Base-by-base conservation (phyloP, 2,113 vertebrate genomes). In the Cottus gobio region DNA sequence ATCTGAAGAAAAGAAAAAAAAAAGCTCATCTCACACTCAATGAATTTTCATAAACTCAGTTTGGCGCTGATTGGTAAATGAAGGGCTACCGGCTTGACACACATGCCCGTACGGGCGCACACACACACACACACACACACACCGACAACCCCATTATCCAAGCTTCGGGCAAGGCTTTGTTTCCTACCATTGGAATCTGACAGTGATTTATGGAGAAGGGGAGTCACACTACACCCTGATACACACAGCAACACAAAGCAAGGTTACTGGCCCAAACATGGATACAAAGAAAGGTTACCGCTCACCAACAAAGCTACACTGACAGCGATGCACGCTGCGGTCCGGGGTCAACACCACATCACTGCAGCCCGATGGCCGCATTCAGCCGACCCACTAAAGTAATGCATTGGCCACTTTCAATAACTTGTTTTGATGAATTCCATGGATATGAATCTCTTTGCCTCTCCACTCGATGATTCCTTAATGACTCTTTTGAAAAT, bases 181-280 rank as follows among this genome's bases (percentile, higher is more conserved):
- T 91, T 91, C 30, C 83, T 89, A 79, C 84, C 74, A 71, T 82
- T 90, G 89, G 85, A 93, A 92, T 93, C 86, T 93, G 92, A 92
- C 92, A 93, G 90, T 93, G 91, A 93, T 93, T 92, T 93, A 93
- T 93, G 93, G 91, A 87, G 80, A 88, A 88, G 79, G 89, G 83
- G 87, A 92, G 91, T 91, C 92, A 80, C 89, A 87, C 88, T 89
- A 91, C 91, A 92, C 86, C 90, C 82, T 79, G 85, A 91, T 80
- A 92, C 88, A 91, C 92, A 93, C 85, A 85, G 75, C 61, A 30
- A 72, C 87, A 93, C 90, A 92, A 92, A 91, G 88, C 88, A 92
- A 92, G 92, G 92, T 94, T 92, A 93, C 83, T 60, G 86, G 88
- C 85, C 91, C 88, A 80, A 93, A 91, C 84, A 67, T 3, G 63